A percentile compares a stretch with the other conserved stretches of the same genome.
These are phyloP conservation scores for Hesperophylax magnus DNA, from an alignment of 1,140 invertebrate species.

Conservation along the genomic window DNA sequence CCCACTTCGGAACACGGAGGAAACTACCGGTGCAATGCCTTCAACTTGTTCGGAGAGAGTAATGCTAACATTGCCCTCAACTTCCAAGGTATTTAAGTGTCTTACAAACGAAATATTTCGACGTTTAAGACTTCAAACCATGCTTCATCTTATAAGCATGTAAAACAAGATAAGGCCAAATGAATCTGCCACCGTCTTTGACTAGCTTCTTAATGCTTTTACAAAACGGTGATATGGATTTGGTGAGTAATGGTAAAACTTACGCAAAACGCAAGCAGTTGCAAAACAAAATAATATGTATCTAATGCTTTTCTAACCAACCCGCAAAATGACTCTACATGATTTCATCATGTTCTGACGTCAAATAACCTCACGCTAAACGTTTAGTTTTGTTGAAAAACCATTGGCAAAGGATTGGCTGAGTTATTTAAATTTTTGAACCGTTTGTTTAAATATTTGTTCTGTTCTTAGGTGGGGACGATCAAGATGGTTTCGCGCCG, in stretches of 20 bases:
- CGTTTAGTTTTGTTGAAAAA: too few species aligned
- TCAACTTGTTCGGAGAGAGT: slow-evolving; percentile 98
- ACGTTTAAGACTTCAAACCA: not conserved
- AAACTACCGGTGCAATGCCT: slow-evolving; percentile 98
- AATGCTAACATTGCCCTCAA: slow-evolving; percentile 99
- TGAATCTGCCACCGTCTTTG: too few species aligned
- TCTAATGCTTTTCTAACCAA: slow-evolving; percentile 14
- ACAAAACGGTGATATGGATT: not conserved
- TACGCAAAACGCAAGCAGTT: slow-evolving; percentile 53
- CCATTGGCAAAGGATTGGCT: too few species aligned
- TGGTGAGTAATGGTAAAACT: slow-evolving; percentile 40
- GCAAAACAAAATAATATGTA: slow-evolving; percentile 26
- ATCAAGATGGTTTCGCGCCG: slow-evolving; percentile 91
- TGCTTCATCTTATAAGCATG: too few species aligned
- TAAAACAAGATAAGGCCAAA: too few species aligned
- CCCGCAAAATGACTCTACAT: slow-evolving; percentile 9
- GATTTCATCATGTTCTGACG: not conserved
- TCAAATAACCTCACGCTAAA: not conserved
- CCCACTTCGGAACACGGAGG: slow-evolving; percentile 96
- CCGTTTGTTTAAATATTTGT: not conserved
- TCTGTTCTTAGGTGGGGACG: slow-evolving; percentile 82
- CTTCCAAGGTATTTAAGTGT: slow-evolving; percentile 89
- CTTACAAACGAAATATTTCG: slow-evolving; percentile 4
- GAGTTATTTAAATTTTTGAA: too few species aligned
- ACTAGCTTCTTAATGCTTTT: not conserved